These are phyloP conservation scores for Scaptomyza caliginosa DNA, from an alignment of 2,888 invertebrate genomes.

Conservation along the genomic window DNA sequence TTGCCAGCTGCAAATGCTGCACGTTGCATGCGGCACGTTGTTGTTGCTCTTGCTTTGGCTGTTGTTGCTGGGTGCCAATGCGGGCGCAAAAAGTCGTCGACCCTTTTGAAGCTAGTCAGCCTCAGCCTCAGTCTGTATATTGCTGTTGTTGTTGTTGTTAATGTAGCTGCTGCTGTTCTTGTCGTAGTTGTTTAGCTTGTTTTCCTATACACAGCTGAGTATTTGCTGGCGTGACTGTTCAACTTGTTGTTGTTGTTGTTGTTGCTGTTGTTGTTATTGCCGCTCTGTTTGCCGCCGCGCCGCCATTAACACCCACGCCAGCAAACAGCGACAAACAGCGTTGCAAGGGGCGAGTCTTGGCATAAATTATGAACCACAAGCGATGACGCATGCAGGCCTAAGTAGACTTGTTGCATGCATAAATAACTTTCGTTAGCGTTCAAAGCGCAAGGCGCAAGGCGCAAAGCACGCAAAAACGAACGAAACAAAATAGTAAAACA, in stretches of 20 bases:
- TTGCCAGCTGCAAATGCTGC: conserved; percentile 69
- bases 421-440: conserved; percentile 79
- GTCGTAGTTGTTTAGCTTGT: conserved; percentile 69
- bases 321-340: conserved; percentile 15
- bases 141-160: conserved; percentile 25
- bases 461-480: conserved; percentile 39
- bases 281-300: conserved; percentile 65
- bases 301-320: conserved; percentile 75
- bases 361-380: conserved; percentile 78
- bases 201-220: conserved; percentile 62
- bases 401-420: conserved; percentile 80
- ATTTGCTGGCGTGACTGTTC: conserved; percentile 64
- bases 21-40: conserved; percentile 36
- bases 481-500: neutral
- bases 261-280: conserved; percentile 35
- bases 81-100: conserved; percentile 77
- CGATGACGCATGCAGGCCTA: conserved; percentile 80
- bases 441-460: conserved; percentile 47
- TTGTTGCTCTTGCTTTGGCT: conserved; percentile 20
- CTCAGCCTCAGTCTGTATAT: conserved; percentile 12
- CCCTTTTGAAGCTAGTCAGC: conserved; percentile 63
- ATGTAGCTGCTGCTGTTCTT: conserved; percentile 51
- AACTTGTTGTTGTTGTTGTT: conserved; percentile 25
- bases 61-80: conserved; percentile 66
- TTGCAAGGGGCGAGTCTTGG: conserved; percentile 58